Evolutionary conservation across 2,888 invertebrate genomes (phyloP).

Genomic region (Metacarcinus magister): DNA sequence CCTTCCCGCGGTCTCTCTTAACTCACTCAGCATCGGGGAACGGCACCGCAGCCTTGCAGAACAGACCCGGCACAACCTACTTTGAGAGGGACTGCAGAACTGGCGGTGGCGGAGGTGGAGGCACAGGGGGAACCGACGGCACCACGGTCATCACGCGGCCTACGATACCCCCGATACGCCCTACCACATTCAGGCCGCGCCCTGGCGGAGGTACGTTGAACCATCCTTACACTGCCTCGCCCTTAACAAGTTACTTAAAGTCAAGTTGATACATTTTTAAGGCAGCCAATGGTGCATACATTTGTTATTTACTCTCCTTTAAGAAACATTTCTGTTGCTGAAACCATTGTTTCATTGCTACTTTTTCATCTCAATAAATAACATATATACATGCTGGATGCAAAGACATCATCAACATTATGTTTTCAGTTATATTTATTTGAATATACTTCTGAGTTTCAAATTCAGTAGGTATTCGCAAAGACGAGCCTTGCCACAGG

Average conservation of each 20-base stretch:
- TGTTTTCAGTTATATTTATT: background rate
- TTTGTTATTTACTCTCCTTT: background rate
- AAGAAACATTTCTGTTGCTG: background rate
- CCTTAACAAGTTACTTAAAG: background rate
- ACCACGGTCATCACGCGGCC: background rate
- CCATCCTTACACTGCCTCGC: constrained; percentile 26
- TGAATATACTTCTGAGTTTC: background rate
- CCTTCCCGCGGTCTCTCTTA: background rate
- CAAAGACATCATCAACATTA: background rate
- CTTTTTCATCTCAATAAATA: background rate
- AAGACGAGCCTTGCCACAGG: background rate
- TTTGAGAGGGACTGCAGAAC: constrained; percentile 84
- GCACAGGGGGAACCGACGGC: constrained; percentile 41
- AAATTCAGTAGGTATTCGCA: background rate
- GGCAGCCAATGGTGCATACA: background rate
- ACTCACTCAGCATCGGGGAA: constrained; percentile 57
- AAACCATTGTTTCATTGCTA: background rate
- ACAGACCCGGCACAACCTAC: constrained; percentile 83
- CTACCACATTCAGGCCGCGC: constrained; percentile 36
- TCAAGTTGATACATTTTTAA: background rate
- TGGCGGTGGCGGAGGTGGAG: constrained; percentile 49
- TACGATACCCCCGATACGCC: background rate
- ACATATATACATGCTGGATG: background rate
- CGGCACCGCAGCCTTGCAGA: constrained; percentile 56
- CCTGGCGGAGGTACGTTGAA: constrained; percentile 64